Conservation (phyloP, 2,797 vertebrate species). For the Lepilemur ruficaudatus region DNA sequence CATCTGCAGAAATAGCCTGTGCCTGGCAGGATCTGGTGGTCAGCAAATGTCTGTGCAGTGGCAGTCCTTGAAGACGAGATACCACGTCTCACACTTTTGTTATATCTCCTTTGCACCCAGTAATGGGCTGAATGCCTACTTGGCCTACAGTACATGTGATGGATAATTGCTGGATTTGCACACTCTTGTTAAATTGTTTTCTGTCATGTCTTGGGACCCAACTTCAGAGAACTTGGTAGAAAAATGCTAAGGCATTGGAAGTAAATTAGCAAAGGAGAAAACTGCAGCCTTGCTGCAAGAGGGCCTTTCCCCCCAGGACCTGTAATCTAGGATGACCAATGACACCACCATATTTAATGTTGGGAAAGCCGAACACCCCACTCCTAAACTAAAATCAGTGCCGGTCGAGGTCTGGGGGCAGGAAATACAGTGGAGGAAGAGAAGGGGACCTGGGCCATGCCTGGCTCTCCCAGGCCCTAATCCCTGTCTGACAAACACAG, state of each 20-base stretch:
- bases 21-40: too few relatives aligned
- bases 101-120: background rate
- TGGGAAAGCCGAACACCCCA: background rate
- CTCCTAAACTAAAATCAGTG: background rate
- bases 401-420: background rate
- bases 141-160: background rate
- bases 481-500: too few relatives aligned
- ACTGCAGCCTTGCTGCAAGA: background rate
- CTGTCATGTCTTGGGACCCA: background rate
- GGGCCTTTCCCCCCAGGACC: background rate
- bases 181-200: background rate
- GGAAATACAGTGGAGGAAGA: background rate
- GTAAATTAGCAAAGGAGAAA: background rate
- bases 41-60: background rate
- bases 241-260: background rate
- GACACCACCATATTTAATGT: background rate
- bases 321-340: fast-evolving
- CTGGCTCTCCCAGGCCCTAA: background rate
- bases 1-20: background rate
- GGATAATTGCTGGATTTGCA: background rate
- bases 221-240: background rate
- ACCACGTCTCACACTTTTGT: too few relatives aligned
- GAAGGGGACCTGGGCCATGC: background rate
- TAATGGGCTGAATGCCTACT: background rate
- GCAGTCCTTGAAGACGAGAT: background rate